Base-by-base conservation (phyloP, 2,888 invertebrate species). In the Pristionchus japonicus region DNA sequence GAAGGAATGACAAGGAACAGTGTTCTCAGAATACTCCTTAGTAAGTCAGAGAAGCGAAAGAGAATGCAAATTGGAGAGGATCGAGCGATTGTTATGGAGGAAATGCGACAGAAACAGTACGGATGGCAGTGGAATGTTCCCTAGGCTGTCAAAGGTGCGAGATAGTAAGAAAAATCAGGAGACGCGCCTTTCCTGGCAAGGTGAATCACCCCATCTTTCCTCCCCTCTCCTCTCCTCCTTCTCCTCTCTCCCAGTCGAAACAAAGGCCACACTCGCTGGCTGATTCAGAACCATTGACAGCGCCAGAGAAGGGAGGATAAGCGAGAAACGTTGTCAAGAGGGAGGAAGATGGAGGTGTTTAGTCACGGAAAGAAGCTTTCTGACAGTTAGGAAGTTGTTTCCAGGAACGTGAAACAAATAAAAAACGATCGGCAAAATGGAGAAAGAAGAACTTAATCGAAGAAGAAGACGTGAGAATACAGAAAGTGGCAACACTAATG, bases 261-360 rank as follows among this genome's bases (percentile, higher is more conserved):
- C 77, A 77, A 77, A 77, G 27, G 77, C 77, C 43, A 77, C 77
- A 47, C 23, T 40, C 37, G 34, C 37, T 43, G 23, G 77, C 9
- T 77, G 77, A 77, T 47, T 77, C 77, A 77, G 77, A 70, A 70
- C 70, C 70, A 70, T 70, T 70, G 70, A 70, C 70, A 70, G 64
- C 52, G 17, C 15, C 13, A 23, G 52, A 57, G 23, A 23, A 23
- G 52, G 27, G 27, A 23, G 6, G 70, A 67, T 31, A 67, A 67
- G 67, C 67, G 67, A 67, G 67, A 31, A 13, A 27, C 20, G 70
- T 70, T 37, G 70, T 70, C 70, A 70, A 40, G 70, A 9, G 37
- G 67, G 70, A 34, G 70, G 31, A 31, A 67, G 27, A 67, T 27
- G 64, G 31, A 67, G 64, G 34, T 31, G 64, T 67, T 57, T 57